Evolutionary conservation across 2,888 invertebrate species (phyloP), one percentile per base, ranked within the genome.

Genomic region (Dichetophora obliterata): DNA sequence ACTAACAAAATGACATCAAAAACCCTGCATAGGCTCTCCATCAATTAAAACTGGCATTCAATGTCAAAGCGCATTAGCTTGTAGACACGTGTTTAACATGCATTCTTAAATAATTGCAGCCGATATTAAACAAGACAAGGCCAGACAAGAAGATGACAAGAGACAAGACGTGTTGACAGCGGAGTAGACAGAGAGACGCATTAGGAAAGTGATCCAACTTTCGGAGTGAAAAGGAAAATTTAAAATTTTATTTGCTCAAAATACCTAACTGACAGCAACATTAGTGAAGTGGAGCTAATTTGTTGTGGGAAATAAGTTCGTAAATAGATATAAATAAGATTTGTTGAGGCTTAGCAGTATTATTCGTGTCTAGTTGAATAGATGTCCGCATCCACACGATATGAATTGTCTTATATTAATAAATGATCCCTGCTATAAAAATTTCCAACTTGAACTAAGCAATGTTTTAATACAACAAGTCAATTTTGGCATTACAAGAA

Each of bases 51-150:
- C 54, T 54, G 66, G 22, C 74, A 65, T 66, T 66, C 52, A 74
- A 65, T 66, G 74, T 74, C 66, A 65, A 37, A 52, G 43, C 74
- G 66, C 74, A 74, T 74, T 66, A 74, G 34, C 14, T 66, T 66
- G 37, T 31, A 66, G 74, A 65, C 74, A 74, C 74, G 74, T 74
- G 74, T 31, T 59, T 27, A 59, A 48, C 59, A 72, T 27, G 19
- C 71, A 34, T 43, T 68, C 68, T 24, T 48, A 48, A 50, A 50
- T 68, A 68, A 43, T 68, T 66, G 22, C 66, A 59, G 31, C 54
- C 52, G 34, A 19, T 9, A 54, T n/a, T 54, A 54, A n/a, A 22
- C 11, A 34, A 34, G 65, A 54, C 70, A 59, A 22, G 59, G 43
- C 59, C 59, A 71, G 71, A 43, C 59, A 37, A 54, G 57, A 72